Base-by-base conservation (phyloP, 1,140 invertebrate species). In the Drosophila sechellia region DNA sequence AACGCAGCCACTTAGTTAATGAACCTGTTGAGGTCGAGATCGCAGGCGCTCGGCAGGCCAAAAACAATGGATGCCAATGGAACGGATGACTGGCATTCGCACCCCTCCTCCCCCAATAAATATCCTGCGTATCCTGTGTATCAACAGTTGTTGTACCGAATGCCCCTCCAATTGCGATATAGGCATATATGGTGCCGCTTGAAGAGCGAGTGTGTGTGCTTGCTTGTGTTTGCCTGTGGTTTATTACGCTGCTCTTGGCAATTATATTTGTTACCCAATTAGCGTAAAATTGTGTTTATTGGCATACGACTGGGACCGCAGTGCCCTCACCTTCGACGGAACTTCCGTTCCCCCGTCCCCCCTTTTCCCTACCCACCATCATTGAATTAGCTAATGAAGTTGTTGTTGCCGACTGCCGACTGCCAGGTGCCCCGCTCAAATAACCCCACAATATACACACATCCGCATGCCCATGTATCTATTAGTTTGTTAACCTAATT, bases 181-280 rank as follows among this genome's bases (percentile, higher is more conserved):
- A 78, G 71, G 64, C 54, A 57, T 34, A 49, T 22, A 53, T 53
- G 53, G 25, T 63, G 27, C 13, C 56, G 17, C 22, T 56, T 40
- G 27, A 50, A 54, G 25, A 52, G 34, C 54, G n/a, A 45, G 35
- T 70, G 61, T 74, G 66, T 72, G 55, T 61, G 43, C 48, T 37
- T 61, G 43, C 48, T 37, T 70, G 64, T 87, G 79, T 83, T 72
- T 80, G 72, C 73, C 68, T 89, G 79, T 89, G 85, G 84, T 87
- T 87, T 89, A 87, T 87, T 87, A 83, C 84, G 85, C 79, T 89
- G 84, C 79, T 89, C 85, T 90, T 89, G 85, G 84, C 84, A 89
- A 89, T 89, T 89, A 89, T 89, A 89, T 89, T 89, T 89, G 84
- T 89, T 89, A 89, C 84, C 85, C 84, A 89, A 89, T 89, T 89